Percentiles rank a stretch among this genome's conserved stretches.
phyloP scores from a whole-genome alignment of 2,888 invertebrate genomes.

The Sphaerophoria rueppellii region DNA sequence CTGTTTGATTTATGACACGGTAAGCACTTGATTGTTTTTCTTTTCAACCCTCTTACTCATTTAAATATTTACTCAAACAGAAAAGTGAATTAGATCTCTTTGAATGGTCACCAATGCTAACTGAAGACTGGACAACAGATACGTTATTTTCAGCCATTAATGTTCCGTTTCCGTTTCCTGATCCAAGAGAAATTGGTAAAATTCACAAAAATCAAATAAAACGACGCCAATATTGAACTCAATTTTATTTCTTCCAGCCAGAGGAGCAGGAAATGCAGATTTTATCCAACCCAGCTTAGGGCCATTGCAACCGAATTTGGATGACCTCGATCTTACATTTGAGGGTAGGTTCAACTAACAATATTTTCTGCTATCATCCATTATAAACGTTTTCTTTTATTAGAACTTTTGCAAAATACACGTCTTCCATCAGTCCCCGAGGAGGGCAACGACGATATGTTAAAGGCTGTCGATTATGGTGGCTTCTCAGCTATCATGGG shows the following conservation, averaged over 20 bases:
- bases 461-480: conserved; percentile 82
- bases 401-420: conserved; percentile 80
- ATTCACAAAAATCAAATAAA: neutral
- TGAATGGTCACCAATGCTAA: conserved; percentile 81
- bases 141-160: conserved; percentile 91
- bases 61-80: conserved; percentile 71
- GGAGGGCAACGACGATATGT: conserved; percentile 85
- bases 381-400: conserved; percentile 17
- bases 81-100: conserved; percentile 82
- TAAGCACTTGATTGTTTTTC: conserved; percentile 80
- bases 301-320: conserved; percentile 97
- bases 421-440: conserved; percentile 86
- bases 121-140: conserved; percentile 88
- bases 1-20: conserved; percentile 88
- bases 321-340: conserved; percentile 93
- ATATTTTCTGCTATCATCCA: neutral
- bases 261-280: conserved; percentile 94
- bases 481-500: conserved; percentile 78
- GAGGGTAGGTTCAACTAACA: conserved; percentile 84
- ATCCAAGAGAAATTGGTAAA: conserved; percentile 96
- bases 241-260: conserved; percentile 77
- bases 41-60: neutral
- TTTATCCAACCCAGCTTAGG: conserved; percentile 99
- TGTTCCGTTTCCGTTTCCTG: conserved; percentile 97
- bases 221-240: no score